A percentile compares a stretch with the other conserved stretches of the same genome.
Conservation (phyloP, 2,797 vertebrate genomes). For the Mus minutoides region DNA sequence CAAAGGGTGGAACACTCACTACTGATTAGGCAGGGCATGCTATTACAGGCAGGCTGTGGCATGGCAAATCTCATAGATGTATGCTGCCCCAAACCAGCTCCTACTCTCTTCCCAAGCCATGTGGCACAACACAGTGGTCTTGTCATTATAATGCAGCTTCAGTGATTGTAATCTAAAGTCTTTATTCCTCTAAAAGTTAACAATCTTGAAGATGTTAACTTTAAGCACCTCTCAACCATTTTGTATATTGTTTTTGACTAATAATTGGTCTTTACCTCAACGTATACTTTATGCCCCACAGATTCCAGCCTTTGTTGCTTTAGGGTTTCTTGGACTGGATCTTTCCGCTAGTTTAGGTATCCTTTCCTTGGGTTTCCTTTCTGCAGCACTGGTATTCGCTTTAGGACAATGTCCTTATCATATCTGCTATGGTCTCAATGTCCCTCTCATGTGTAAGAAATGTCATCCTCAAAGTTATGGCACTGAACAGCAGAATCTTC, state of each 20-base stretch:
- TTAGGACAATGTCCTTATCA: neutral
- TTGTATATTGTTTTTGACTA: slow-evolving; percentile 30
- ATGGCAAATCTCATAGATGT: too few species aligned
- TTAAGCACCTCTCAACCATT: neutral
- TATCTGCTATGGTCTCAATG: neutral
- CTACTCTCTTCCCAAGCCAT: neutral
- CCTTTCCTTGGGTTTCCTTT: neutral
- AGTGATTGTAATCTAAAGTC: neutral
- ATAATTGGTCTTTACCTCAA: neutral
- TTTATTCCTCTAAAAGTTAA: neutral
- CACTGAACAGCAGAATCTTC: neutral
- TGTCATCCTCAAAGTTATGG: neutral
- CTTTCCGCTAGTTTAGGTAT: neutral
- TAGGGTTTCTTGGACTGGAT: neutral
- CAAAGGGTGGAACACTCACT: neutral
- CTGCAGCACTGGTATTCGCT: neutral
- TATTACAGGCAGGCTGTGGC: neutral
- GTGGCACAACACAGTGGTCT: neutral
- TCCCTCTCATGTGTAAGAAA: neutral
- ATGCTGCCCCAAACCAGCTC: neutral
- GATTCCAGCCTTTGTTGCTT: neutral
- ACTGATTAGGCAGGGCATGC: neutral
- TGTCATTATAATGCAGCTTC: neutral
- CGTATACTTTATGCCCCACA: neutral
- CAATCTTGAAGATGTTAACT: neutral